Evolutionary conservation across 2,888 invertebrate genomes (phyloP).

Genomic region (Clistopyga incitator): DNA sequence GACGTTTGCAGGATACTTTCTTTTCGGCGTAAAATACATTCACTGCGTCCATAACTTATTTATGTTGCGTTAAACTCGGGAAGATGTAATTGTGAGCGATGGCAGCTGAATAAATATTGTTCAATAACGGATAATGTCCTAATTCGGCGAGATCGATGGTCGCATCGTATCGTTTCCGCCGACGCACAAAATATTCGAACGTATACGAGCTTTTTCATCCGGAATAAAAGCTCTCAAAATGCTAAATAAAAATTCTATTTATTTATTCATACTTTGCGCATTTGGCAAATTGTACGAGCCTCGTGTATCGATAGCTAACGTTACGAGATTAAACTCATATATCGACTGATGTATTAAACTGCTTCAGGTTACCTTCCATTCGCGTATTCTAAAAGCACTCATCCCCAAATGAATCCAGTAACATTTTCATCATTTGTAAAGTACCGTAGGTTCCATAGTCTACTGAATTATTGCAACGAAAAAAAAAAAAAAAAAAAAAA

Average conservation of each 20-base stretch:
- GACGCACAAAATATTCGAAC: neutral
- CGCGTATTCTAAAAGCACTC: constrained; percentile 26
- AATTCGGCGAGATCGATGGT: neutral
- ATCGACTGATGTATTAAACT: constrained; percentile 24
- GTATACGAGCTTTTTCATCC: neutral
- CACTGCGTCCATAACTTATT: neutral
- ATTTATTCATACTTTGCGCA: too few relatives aligned
- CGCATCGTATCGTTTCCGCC: neutral
- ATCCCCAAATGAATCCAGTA: constrained; percentile 42
- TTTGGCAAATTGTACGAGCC: constrained; percentile 22
- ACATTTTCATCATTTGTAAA: constrained; percentile 15
- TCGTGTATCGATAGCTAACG: constrained; percentile 1
- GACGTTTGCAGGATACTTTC: neutral
- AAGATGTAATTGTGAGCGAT: neutral
- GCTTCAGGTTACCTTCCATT: constrained; percentile 6
- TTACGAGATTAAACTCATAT: neutral
- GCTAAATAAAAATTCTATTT: neutral
- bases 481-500: neutral
- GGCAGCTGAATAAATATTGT: constrained; percentile 1
- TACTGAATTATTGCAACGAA: constrained; percentile 38
- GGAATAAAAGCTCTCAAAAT: constrained; percentile 16
- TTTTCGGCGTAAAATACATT: neutral
- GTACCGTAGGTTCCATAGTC: neutral
- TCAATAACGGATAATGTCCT: neutral
- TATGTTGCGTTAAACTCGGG: neutral